Evolutionary conservation across 2,888 invertebrate species (phyloP).

Genomic region (Tachina lurida): DNA sequence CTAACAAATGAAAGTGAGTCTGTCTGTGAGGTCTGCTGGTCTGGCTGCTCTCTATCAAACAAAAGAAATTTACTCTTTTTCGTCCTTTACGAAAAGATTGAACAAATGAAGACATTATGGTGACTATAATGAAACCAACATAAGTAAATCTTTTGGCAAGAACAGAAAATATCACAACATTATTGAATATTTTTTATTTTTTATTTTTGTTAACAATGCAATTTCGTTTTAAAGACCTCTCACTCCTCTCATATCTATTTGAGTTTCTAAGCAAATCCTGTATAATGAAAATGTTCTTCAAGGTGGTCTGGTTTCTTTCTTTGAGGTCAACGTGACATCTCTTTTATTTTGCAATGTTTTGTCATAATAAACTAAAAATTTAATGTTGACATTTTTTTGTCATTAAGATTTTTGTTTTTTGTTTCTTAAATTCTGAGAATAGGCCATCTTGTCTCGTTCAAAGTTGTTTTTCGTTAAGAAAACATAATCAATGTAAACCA

Average conservation of each 20-base stretch:
- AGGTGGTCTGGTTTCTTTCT: constrained; percentile 71
- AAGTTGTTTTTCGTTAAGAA: constrained; percentile 13
- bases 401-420: constrained; percentile 2
- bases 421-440: constrained; percentile 50
- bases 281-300: constrained; percentile 21
- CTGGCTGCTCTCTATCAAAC: background rate
- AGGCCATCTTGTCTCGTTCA: background rate
- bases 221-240: constrained; percentile 62
- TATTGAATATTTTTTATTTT: constrained; percentile 41
- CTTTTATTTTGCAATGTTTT: constrained; percentile 70
- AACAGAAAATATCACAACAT: constrained; percentile 61
- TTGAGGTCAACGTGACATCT: constrained; percentile 58
- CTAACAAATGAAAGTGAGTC: constrained; percentile 26
- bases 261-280: background rate
- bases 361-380: constrained; percentile 36
- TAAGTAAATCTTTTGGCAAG: constrained; percentile 45
- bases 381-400: constrained; percentile 63
- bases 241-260: constrained; percentile 63
- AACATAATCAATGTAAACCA: background rate
- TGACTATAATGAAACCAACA: constrained; percentile 82
- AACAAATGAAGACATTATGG: constrained; percentile 77
- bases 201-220: constrained; percentile 22
- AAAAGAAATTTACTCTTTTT: constrained; percentile 56
- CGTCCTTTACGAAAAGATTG: background rate
- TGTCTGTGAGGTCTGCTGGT: constrained; percentile 64